Conservation (phyloP, 2,797 vertebrate species). For the Jordanella pulchra region DNA sequence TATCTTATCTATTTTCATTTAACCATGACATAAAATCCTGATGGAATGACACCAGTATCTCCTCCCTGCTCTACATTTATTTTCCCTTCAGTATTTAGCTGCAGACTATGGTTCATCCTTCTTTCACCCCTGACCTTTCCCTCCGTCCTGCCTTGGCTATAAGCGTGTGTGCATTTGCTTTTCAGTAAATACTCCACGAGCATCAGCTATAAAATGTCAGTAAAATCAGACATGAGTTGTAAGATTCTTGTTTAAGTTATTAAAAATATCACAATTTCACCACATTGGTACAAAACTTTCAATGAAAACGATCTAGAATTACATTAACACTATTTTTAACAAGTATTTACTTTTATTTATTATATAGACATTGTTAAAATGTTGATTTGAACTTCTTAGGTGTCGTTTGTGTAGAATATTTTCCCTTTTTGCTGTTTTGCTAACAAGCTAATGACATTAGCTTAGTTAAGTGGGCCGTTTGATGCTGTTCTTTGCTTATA, state of each 20-base stretch:
- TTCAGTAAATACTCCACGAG: not conserved
- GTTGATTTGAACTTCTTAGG: not conserved
- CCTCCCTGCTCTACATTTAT: not conserved
- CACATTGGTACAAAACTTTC: not conserved
- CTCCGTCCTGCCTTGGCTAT: not conserved
- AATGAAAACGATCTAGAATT: not conserved
- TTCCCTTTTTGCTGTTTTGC: too few species aligned
- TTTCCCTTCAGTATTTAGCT: not conserved
- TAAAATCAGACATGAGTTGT: not conserved
- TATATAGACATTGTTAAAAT: not conserved
- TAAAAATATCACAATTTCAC: not conserved
- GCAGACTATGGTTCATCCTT: not conserved
- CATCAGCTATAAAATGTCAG: not conserved
- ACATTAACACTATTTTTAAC: not conserved
- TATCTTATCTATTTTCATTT: constrained; percentile 32
- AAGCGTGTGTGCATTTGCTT: not conserved
- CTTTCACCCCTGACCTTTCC: not conserved
- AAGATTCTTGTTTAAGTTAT: too few species aligned
- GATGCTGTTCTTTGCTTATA: not conserved
- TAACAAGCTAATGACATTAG: not conserved
- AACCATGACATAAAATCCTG: constrained; percentile 33
- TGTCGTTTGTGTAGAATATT: not conserved
- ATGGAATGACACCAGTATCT: constrained; percentile 16
- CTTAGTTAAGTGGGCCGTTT: not conserved
- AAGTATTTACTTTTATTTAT: not conserved